Base-by-base conservation (phyloP, 2,113 vertebrate genomes). In the Centrocercus urophasianus region DNA sequence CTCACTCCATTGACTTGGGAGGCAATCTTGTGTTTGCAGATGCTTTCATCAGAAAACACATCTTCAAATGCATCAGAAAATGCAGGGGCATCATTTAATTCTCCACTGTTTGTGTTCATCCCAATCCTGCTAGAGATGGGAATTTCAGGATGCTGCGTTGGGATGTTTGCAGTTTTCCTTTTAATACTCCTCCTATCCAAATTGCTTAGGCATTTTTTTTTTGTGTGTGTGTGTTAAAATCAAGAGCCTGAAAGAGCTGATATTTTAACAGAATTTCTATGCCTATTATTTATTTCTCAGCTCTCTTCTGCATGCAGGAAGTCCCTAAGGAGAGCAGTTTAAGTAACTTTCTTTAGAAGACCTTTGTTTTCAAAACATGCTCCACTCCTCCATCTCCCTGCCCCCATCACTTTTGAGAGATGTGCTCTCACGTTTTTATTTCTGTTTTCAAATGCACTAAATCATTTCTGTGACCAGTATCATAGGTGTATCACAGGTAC, bases 141-240 rank as follows among this genome's bases (percentile, higher is more conserved):
- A 22, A 73, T 72, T 72, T 54, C 19, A 24, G 0, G 0, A 28
- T 82, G 43, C 5, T 30, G 2, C 76, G n/a, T 63, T 83, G 38
- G 86, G 57, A 34, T 50, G 9, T 75, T 74, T 74, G 42, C 27
- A 24, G 28, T 81, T 86, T 89, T 69, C 21, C 72, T 65, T 83
- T 83, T 64, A 56, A 77, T 43, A 71, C n/a, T 79, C 52, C 21
- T 86, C 15, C 47, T 78, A 27, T 90, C 8, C 47, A 65, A 21
- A 75, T 74, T 40, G 5, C 45, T 60, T 72, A 43, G 22, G 8
- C 6, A 6, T 88, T 83, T 12, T 90, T 27, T 8, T 88, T 43
- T 16, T 45, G 43, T 27, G 10, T 88, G 43, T 16, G 43, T 14
- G 10, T 83, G 16, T n/a, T 74, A 6, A 83, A 38, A 36, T 70